Percentiles rank a stretch among this genome's conserved stretches.
Conservation (phyloP, 2,113 vertebrate genomes). For the Marcusenius ussheri region DNA sequence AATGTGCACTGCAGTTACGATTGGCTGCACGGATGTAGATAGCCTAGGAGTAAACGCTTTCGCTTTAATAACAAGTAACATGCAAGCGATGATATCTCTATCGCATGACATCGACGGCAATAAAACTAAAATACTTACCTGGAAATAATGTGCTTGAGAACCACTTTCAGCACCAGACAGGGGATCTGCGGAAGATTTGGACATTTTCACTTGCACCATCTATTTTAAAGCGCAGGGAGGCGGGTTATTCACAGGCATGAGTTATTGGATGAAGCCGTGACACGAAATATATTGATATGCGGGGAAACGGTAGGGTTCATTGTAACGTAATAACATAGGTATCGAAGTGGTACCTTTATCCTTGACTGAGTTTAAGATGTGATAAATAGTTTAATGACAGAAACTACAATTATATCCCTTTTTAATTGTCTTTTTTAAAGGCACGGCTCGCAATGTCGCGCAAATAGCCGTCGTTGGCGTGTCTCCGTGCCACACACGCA, state of each 20-base stretch:
- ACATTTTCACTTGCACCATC: conserved; percentile 72
- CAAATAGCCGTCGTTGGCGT: conserved; percentile 12
- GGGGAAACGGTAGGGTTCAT: conserved; percentile 23
- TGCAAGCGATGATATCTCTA: conserved; percentile 22
- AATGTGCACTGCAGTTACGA: conserved; percentile 40
- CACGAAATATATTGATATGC: conserved; percentile 46
- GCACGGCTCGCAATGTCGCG: background rate
- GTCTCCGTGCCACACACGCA: background rate
- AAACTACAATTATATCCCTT: background rate
- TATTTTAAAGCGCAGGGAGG: conserved; percentile 59
- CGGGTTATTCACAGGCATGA: conserved; percentile 51
- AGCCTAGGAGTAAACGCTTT: conserved; percentile 37
- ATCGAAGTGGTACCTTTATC: background rate
- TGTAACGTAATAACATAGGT: conserved; percentile 2
- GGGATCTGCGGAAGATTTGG: conserved; percentile 65
- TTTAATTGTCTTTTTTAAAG: conserved; percentile 9
- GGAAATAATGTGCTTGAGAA: conserved; percentile 66
- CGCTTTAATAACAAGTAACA: conserved; percentile 52
- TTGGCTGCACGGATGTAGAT: conserved; percentile 12
- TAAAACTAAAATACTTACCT: conserved; percentile 51
- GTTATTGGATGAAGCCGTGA: conserved; percentile 44
- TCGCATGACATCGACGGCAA: background rate
- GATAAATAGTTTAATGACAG: background rate
- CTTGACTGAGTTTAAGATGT: background rate
- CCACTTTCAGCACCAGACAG: conserved; percentile 60